Base-by-base conservation (phyloP, 2,888 invertebrate genomes). In the Epistrophe eligans region DNA sequence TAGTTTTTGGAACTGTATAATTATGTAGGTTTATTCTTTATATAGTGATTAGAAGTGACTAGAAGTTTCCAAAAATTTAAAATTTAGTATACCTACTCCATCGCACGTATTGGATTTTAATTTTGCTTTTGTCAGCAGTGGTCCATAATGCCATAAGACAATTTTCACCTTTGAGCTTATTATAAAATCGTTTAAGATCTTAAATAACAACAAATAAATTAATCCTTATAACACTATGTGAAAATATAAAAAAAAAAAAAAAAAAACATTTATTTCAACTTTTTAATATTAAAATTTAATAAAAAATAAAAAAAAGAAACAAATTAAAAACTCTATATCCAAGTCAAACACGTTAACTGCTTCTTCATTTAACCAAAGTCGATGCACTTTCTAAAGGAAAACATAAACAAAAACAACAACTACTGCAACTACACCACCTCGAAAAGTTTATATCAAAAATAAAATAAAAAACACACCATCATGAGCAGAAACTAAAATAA, bases 261-360 rank as follows among this genome's bases (percentile, higher is more conserved):
- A 11, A 11, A 10, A 64, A 66, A 66, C 66, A 35, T 48, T 32
- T 1, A 45, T 45, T 10, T 13, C 0, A 48, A 66, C 32, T 66
- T 32, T 66, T 50, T 67, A 50, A 67, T 50, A 50, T 50, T 35
- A 67, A 50, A 67, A 67, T 67, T 67, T 50, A 17, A 50, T 62
- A 6, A 40, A 19, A 60, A 48, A 32, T n/a, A 17, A 32, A 32
- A 64, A 48, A 64, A 48, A 64, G 17, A 60, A 45, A 38, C 38
- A 43, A 32, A 32, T 67, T 35, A 67, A 50, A 67, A 67, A 67
- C 66, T 50, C 48, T 35, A 35, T 32, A 48, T 32, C 13, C 48
- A 67, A 67, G 66, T 67, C 66, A 67, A 67, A 67, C 66, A 67
- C 17, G 50, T 50, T 67, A 67, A 67, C 66, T 67, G 35, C 50